These are phyloP conservation scores for Batillaria attramentaria DNA, from an alignment of 1,140 invertebrate species.

Conservation along the genomic window DNA sequence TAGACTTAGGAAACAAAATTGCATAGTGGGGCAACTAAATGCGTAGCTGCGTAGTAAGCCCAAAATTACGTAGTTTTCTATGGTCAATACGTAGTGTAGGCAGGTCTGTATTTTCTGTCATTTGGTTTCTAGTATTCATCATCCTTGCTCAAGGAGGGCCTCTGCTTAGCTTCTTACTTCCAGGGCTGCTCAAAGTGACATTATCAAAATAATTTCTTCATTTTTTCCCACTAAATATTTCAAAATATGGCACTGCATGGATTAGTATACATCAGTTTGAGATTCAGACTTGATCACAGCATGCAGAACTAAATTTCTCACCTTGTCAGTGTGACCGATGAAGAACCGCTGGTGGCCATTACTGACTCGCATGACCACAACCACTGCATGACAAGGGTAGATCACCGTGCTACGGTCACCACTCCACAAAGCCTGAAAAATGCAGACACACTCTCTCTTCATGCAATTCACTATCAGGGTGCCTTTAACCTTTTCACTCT, in stretches of 20 bases:
- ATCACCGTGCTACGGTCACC: conserved; percentile 61
- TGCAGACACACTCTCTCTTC: not conserved
- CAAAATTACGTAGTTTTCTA: too few relatives aligned
- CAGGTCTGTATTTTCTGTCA: too few relatives aligned
- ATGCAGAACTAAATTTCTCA: conserved; percentile 34
- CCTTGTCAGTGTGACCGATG: conserved; percentile 71
- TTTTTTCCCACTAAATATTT: not conserved
- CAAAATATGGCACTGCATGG: not conserved
- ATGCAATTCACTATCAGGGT: not conserved
- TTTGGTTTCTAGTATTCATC: too few relatives aligned
- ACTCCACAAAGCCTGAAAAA: conserved; percentile 67
- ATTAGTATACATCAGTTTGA: not conserved
- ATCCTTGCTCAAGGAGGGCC: too few relatives aligned
- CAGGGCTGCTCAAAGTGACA: too few relatives aligned
- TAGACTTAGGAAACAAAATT: too few relatives aligned
- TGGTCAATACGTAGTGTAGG: too few relatives aligned
- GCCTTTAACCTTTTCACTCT: not conserved
- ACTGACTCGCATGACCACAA: conserved; percentile 66
- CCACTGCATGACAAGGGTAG: conserved; percentile 70
- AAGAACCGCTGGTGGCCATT: conserved; percentile 71
- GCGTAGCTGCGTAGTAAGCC: too few relatives aligned
- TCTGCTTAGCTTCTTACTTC: too few relatives aligned
- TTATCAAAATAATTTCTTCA: too few relatives aligned
- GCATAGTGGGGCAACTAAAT: too few relatives aligned
- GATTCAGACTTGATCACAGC: too few relatives aligned